These are phyloP conservation scores for Calypte anna DNA, from an alignment of 2,113 vertebrate genomes.

Conservation along the genomic window DNA sequence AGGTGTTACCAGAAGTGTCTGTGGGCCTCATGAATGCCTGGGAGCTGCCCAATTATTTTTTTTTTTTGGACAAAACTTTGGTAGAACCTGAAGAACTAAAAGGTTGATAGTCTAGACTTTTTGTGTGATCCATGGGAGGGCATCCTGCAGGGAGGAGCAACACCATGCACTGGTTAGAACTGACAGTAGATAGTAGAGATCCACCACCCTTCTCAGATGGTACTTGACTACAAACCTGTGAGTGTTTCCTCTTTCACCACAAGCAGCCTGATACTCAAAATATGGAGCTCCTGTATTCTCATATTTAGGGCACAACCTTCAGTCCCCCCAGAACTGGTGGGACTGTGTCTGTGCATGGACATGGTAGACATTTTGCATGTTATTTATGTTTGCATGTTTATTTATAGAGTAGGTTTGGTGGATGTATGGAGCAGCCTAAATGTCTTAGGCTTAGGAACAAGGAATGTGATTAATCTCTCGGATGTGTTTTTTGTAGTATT, in stretches of 20 bases:
- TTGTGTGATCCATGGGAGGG: background rate
- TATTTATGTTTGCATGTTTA: background rate
- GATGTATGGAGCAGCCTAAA: background rate
- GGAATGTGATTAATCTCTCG: background rate
- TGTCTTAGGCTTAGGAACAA: background rate
- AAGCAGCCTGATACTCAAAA: background rate
- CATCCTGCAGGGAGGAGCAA: background rate
- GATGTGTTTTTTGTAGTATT: background rate
- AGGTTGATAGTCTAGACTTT: background rate
- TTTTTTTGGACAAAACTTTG: background rate
- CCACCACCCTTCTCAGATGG: background rate
- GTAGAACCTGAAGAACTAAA: background rate
- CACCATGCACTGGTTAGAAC: background rate
- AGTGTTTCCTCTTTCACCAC: background rate
- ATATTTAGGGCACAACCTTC: background rate
- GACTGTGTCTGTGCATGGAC: too few relatives aligned
- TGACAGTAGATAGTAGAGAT: background rate
- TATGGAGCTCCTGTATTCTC: background rate
- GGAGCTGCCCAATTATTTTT: background rate
- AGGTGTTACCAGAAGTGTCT: background rate
- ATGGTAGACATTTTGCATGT: background rate
- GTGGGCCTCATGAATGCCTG: accelerated
- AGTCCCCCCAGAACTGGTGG: background rate
- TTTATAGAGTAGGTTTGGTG: background rate
- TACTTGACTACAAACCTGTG: background rate